phyloP scores from a whole-genome alignment of 2,113 vertebrate genomes.

The Anoplopoma fimbria region DNA sequence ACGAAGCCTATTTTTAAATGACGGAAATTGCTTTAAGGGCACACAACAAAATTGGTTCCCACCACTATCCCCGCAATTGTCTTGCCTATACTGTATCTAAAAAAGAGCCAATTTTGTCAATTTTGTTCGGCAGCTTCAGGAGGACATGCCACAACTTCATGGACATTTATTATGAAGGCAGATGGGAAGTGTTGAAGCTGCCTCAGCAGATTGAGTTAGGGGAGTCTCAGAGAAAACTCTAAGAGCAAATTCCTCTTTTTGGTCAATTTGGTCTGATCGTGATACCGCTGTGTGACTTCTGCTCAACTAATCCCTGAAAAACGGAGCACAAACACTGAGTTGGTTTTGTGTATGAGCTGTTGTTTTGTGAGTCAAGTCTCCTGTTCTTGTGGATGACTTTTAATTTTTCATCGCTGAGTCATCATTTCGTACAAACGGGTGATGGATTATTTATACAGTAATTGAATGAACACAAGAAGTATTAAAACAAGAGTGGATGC shows the following conservation, averaged over 20 bases:
- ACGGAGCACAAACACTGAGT: slow-evolving; percentile 55
- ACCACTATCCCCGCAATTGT: slow-evolving; percentile 59
- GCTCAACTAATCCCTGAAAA: slow-evolving; percentile 39
- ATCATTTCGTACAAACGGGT: slow-evolving; percentile 56
- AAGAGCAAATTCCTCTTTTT: slow-evolving; percentile 38
- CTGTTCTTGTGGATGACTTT: slow-evolving; percentile 78
- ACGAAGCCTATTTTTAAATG: slow-evolving; percentile 64
- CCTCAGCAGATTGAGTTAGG: slow-evolving; percentile 31
- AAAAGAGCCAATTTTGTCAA: slow-evolving; percentile 72
- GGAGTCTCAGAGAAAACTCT: slow-evolving; percentile 36
- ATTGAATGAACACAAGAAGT: slow-evolving; percentile 42
- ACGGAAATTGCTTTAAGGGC: slow-evolving; percentile 70
- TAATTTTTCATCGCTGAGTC: slow-evolving; percentile 66
- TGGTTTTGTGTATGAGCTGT: slow-evolving; percentile 60
- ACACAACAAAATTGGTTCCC: slow-evolving; percentile 65
- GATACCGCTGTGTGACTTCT: slow-evolving; percentile 12
- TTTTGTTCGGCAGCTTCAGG: slow-evolving; percentile 67
- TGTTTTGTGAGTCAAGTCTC: slow-evolving; percentile 75
- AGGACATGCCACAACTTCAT: slow-evolving; percentile 38
- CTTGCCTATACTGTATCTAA: slow-evolving; percentile 44
- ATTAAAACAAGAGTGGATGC: neutral
- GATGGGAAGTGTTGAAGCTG: slow-evolving; percentile 34
- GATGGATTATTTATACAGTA: slow-evolving; percentile 63
- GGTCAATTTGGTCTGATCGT: slow-evolving; percentile 50
- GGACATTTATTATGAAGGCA: slow-evolving; percentile 57